Percentiles rank a stretch among this genome's conserved stretches.
phyloP scores from a whole-genome alignment of 2,888 invertebrate species.

The Cosmorhoe ocellata region DNA sequence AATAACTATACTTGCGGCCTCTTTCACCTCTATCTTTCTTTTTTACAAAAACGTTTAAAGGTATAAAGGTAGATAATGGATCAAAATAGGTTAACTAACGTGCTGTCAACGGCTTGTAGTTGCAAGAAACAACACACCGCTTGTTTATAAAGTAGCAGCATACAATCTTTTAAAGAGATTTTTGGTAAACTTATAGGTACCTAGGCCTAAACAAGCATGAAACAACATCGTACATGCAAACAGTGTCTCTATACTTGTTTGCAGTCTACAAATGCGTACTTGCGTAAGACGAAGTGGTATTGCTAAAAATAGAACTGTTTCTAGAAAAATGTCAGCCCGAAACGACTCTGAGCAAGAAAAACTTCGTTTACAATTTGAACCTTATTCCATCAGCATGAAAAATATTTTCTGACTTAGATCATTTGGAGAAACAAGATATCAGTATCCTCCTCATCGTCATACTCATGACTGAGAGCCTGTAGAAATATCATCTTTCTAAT shows the following conservation, averaged over 20 bases:
- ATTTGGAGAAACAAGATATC: too few relatives aligned
- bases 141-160: slow-evolving; percentile 1
- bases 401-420: too few relatives aligned
- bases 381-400: too few relatives aligned
- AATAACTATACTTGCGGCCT: too few relatives aligned
- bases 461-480: too few relatives aligned
- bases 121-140: neutral
- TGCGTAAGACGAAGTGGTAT: slow-evolving; percentile 16
- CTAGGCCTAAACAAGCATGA: slow-evolving; percentile 7
- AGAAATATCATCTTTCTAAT: too few relatives aligned
- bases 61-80: too few relatives aligned
- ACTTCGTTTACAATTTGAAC: neutral
- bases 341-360: neutral
- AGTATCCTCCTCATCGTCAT: too few relatives aligned
- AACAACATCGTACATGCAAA: slow-evolving; percentile 15
- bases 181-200: neutral
- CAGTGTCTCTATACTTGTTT: slow-evolving; percentile 16
- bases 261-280: slow-evolving; percentile 9
- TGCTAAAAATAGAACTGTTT: slow-evolving; percentile 17
- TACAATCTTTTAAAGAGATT: slow-evolving; percentile 6
- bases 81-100: too few relatives aligned
- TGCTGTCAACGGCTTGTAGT: too few relatives aligned
- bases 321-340: slow-evolving; percentile 14
- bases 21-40: too few relatives aligned
- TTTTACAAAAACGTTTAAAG: too few relatives aligned